A percentile compares a stretch with the other conserved stretches of the same genome.
These are phyloP conservation scores for Gavialis gangeticus DNA, from an alignment of 2,113 vertebrate species.

Conservation along the genomic window DNA sequence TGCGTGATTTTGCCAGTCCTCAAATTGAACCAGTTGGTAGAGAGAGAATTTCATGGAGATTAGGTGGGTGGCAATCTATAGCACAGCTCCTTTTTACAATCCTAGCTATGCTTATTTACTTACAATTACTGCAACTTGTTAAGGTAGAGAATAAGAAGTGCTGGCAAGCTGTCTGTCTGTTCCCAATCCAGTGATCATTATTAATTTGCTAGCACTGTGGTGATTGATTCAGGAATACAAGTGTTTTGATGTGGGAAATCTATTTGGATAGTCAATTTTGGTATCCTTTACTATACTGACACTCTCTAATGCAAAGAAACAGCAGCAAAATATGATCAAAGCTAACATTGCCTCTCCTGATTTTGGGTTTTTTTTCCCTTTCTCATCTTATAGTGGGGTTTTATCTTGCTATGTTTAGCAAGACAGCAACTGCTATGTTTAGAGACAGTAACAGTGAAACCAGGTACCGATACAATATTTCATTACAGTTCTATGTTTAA, in stretches of 20 bases:
- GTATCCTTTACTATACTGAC: not conserved
- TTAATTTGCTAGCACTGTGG: not conserved
- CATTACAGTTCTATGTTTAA: not conserved
- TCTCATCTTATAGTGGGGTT: not conserved
- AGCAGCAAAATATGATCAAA: not conserved
- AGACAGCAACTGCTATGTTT: not conserved
- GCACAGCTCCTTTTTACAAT: not conserved
- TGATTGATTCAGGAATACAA: not conserved
- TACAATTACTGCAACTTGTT: not conserved
- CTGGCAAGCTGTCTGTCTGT: not conserved
- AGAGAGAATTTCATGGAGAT: not conserved
- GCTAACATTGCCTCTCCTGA: not conserved
- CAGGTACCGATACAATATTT: not conserved
- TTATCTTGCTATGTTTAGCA: not conserved
- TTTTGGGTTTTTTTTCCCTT: not conserved
- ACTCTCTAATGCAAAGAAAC: not conserved
- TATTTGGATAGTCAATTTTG: not conserved
- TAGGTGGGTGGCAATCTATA: not conserved
- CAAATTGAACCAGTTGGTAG: not conserved
- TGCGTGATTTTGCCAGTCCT: not conserved
- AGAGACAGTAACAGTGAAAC: not conserved
- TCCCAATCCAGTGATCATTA: not conserved
- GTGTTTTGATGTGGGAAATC: not conserved
- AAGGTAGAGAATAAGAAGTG: not conserved
- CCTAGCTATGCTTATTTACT: not conserved